Conservation (phyloP, 2,113 vertebrate species). For the Otus sunia region DNA sequence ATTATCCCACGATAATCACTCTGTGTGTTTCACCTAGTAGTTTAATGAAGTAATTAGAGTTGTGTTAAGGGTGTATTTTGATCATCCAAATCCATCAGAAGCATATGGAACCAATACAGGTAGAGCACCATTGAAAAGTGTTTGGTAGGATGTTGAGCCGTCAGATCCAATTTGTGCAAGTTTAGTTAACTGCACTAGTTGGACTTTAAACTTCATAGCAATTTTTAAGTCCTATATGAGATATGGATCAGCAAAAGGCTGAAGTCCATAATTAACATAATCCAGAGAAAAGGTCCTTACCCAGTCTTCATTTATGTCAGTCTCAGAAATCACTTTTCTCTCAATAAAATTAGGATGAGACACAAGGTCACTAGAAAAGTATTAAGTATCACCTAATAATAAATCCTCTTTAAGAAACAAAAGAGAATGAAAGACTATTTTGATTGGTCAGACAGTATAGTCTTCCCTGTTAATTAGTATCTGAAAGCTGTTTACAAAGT, state of each 20-base stretch:
- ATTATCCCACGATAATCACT: slow-evolving; percentile 32
- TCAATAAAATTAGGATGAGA: neutral
- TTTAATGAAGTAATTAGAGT: slow-evolving; percentile 32
- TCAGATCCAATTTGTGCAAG: neutral
- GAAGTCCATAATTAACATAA: neutral
- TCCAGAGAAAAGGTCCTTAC: neutral
- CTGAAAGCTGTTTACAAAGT: neutral
- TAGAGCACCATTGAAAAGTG: neutral
- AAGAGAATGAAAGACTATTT: neutral
- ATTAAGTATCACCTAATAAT: neutral
- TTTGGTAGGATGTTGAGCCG: neutral
- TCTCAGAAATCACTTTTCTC: neutral
- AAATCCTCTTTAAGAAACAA: neutral
- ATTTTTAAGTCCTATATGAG: neutral
- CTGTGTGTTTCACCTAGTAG: slow-evolving; percentile 3
- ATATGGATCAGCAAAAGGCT: neutral
- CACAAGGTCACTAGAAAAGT: neutral
- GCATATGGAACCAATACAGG: neutral
- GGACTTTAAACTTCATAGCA: neutral
- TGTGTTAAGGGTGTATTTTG: neutral
- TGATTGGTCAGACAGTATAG: neutral
- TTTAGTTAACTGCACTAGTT: neutral
- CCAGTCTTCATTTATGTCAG: neutral
- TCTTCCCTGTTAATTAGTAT: neutral
- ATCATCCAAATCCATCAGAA: neutral